Conservation (phyloP, 2,888 invertebrate genomes). For the Pomacea canaliculata region DNA sequence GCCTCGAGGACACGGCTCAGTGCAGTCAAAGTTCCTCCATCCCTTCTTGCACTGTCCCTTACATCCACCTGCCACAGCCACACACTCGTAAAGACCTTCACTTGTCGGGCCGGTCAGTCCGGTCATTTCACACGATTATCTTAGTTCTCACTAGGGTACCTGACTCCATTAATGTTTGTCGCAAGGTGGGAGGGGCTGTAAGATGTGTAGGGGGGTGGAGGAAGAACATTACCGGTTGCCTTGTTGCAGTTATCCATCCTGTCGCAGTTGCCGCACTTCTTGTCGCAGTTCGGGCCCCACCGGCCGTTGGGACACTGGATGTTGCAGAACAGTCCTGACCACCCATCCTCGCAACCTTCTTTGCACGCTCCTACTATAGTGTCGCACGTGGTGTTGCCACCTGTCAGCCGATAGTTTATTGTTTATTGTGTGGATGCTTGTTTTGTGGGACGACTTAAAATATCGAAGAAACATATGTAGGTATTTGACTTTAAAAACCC, state of each 20-base stretch:
- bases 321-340: not conserved
- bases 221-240: not conserved
- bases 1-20: not conserved
- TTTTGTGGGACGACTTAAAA: no score
- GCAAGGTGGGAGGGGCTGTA: no score
- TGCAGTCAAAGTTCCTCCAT: not conserved
- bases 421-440: no score
- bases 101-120: no score
- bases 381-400: not conserved
- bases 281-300: not conserved
- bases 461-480: no score
- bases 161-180: no score
- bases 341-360: not conserved
- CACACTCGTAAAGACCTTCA: no score
- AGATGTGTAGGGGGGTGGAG: no score
- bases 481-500: no score
- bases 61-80: not conserved
- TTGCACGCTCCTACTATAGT: not conserved
- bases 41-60: not conserved
- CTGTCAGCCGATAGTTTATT: not conserved
- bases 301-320: not conserved
- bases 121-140: no score
- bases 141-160: no score
- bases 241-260: not conserved
- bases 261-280: slow-evolving; percentile 1